Evolutionary conservation across 35 echinoderm and acorn worm species (phyloP).

Genomic region (Apostichopus japonicus): DNA sequence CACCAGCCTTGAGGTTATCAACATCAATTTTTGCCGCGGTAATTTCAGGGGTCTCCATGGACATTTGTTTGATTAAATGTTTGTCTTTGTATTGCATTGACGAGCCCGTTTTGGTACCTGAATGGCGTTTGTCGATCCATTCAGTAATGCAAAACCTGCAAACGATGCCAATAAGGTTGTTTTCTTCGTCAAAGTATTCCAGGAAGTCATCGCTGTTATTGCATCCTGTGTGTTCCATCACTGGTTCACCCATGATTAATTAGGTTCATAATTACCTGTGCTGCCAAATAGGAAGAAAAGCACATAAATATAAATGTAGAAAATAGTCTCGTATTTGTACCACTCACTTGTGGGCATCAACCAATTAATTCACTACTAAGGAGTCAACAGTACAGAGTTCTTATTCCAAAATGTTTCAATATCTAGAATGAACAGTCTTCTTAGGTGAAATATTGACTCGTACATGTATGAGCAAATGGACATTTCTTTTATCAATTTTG

Average conservation of each 20-base stretch:
- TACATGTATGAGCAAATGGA: no score
- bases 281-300: no score
- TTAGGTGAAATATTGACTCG: no score
- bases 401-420: no score
- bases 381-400: no score
- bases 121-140: not conserved
- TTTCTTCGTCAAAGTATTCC: not conserved
- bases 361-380: no score
- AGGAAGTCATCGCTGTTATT: not conserved
- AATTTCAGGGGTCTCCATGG: not conserved
- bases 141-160: not conserved
- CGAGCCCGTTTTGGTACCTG: not conserved
- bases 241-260: not conserved
- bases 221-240: not conserved
- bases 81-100: not conserved
- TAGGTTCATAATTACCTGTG: no score
- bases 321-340: no score
- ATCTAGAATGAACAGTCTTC: no score
- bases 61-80: not conserved
- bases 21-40: not conserved
- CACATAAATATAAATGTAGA: no score
- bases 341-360: no score
- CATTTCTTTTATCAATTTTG: no score
- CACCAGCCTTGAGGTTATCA: not conserved
- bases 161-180: not conserved